These are phyloP conservation scores for Muscidifurax raptorellus DNA, from an alignment of 1,140 invertebrate genomes.

Conservation along the genomic window DNA sequence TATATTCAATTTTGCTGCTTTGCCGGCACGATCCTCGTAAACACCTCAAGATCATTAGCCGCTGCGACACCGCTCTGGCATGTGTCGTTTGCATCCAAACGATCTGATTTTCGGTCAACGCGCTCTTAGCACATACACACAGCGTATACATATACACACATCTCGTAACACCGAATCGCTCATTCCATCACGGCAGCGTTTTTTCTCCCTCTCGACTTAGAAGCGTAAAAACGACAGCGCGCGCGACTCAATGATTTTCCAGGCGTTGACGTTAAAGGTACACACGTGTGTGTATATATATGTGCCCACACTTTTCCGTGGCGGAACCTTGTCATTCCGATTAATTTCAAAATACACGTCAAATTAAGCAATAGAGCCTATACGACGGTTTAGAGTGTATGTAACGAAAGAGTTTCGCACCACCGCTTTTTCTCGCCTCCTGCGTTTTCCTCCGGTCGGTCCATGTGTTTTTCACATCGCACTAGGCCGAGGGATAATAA, in stretches of 20 bases:
- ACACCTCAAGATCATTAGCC: no score
- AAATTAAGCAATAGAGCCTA: constrained; percentile 35
- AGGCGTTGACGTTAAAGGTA: background rate
- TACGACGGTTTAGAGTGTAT: background rate
- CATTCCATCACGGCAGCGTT: background rate
- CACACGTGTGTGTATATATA: background rate
- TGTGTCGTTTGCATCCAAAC: background rate
- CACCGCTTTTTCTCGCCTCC: background rate
- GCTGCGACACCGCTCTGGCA: background rate
- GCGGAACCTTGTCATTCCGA: constrained; percentile 45
- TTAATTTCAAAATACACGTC: constrained; percentile 41
- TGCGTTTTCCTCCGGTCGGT: background rate
- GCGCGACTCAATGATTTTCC: constrained; percentile 19
- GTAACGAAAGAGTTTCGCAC: constrained; percentile 8
- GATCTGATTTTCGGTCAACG: constrained; percentile 7
- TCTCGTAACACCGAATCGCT: constrained; percentile 1
- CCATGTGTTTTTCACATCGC: background rate
- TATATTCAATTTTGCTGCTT: no score
- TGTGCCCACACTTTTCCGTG: constrained; percentile 18
- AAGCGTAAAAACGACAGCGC: background rate
- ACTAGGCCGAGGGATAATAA: background rate
- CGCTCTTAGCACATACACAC: background rate
- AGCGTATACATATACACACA: background rate
- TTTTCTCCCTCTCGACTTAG: constrained; percentile 10
- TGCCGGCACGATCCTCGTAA: no score